A percentile compares a stretch with the other conserved stretches of the same genome.
Evolutionary conservation across 2,797 vertebrate genomes (phyloP).

Genomic region (Zonotrichia albicollis): DNA sequence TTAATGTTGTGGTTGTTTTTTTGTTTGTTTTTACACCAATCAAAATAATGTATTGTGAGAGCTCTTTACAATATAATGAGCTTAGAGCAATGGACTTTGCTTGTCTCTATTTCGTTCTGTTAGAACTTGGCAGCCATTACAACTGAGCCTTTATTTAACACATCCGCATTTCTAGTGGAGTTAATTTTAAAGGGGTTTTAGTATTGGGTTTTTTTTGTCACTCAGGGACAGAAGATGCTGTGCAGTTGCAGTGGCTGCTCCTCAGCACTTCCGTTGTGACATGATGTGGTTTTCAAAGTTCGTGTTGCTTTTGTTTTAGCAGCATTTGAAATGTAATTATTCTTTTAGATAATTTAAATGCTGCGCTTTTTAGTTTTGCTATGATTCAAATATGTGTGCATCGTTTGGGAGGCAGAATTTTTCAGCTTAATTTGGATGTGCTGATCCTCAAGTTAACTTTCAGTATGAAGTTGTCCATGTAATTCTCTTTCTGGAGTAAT

Average conservation of each 20-base stretch:
- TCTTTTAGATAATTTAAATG: background rate
- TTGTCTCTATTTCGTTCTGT: background rate
- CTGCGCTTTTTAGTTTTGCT: background rate
- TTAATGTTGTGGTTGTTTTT: background rate
- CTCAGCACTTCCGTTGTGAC: fast-evolving
- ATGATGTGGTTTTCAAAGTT: background rate
- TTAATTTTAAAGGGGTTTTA: slow-evolving; percentile 42
- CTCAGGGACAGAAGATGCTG: background rate
- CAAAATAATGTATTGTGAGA: slow-evolving; percentile 54
- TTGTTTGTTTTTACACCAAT: slow-evolving; percentile 50
- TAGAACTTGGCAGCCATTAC: slow-evolving; percentile 55
- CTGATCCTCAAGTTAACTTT: background rate
- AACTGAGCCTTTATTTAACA: slow-evolving; percentile 54
- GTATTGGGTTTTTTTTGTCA: background rate
- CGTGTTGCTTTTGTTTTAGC: background rate
- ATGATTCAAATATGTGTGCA: fast-evolving
- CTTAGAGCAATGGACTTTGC: slow-evolving; percentile 39
- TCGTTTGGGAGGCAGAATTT: background rate
- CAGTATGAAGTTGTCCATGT: background rate
- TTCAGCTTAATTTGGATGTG: background rate
- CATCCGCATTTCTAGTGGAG: slow-evolving; percentile 9
- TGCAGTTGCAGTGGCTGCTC: background rate
- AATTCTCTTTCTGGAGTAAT: background rate
- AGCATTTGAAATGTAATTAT: background rate
- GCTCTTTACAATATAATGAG: slow-evolving; percentile 36